Evolutionary conservation across 2,113 vertebrate species (phyloP), one percentile per base, ranked within the genome.

Genomic region (Rallus limicola): DNA sequence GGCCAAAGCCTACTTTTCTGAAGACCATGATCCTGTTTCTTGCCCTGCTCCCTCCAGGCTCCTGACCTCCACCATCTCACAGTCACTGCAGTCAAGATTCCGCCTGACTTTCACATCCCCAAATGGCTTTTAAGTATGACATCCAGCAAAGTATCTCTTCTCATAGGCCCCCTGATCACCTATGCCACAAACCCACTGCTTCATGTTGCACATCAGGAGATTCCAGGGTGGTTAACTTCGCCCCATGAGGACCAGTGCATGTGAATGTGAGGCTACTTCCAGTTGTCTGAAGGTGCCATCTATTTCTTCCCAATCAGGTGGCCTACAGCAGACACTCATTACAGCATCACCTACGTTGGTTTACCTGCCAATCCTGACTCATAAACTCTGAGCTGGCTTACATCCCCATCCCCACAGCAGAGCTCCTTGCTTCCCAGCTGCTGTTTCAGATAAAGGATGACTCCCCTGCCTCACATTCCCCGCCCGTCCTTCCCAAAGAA

Each of bases 141-240:
- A 69, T 29, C 26, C 53, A 63, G 10, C 24, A 59, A 55, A 90
- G 20, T 13, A 40, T 6, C 64, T 86, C 34, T 7, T 53, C 46
- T 55, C 0, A 0, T 2, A 25, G 12, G 17, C 14, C 42, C 21
- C 3, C 26, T 0, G 0, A 17, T 31, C 26, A 63, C 7, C 33
- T n/a, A 4, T 21, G 56, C 13, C 56, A 82, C 21, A 34, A 75
- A 82, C 34, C 6, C 18, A 11, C 19, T 70, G 28, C 48, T 82
- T 60, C 7, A 4, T 40, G 16, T 34, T 40, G 50, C 55, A 65
- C 25, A 65, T 7, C 65, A 88, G 33, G 18, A 56, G 8, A 28
- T 40, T 31, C 13, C n/a, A 74, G 16, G 9, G 25, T 56, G 31
- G 33, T 50, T 60, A 24, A 60, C 1, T 2, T 29, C 4, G 8